A percentile compares a stretch with the other conserved stretches of the same genome.
These are phyloP conservation scores for Diglossa cyanea DNA, from an alignment of 2,797 vertebrate species.

Conservation along the genomic window DNA sequence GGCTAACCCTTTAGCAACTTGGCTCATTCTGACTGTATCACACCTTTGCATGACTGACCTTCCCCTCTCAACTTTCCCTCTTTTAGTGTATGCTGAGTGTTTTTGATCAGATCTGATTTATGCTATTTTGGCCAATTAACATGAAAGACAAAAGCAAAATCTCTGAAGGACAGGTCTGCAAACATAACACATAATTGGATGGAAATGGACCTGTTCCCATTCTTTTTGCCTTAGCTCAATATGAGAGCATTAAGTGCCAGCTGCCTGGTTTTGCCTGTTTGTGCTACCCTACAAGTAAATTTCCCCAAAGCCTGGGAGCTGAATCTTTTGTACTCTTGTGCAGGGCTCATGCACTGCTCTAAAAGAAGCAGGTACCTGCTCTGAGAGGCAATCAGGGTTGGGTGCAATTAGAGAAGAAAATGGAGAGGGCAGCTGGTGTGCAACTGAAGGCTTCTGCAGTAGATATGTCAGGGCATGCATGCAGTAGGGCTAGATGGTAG, in stretches of 20 bases:
- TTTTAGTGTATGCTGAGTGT: neutral
- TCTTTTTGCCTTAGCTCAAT: constrained; percentile 17
- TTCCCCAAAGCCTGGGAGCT: neutral
- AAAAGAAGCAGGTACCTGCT: neutral
- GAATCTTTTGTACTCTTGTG: neutral
- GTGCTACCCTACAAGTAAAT: neutral
- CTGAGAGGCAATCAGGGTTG: neutral
- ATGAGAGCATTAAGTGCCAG: neutral
- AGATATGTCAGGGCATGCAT: neutral
- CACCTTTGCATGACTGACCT: constrained; percentile 65
- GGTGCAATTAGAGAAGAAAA: neutral
- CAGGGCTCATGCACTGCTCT: neutral
- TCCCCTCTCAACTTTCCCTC: constrained; percentile 28
- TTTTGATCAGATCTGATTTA: constrained; percentile 54
- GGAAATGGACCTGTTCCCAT: neutral
- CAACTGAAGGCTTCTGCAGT: neutral
- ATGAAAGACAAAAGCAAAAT: constrained; percentile 53
- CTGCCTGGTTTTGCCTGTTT: neutral
- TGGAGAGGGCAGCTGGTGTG: neutral
- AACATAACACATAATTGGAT: constrained; percentile 49
- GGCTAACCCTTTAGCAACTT: constrained; percentile 63
- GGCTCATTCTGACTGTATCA: constrained; percentile 58
- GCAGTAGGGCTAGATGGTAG: neutral
- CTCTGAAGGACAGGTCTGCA: constrained; percentile 6
- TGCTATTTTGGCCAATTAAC: constrained; percentile 43